Evolutionary conservation across 2,888 invertebrate genomes (phyloP).

Genomic region (Drosophila fulvimacula): DNA sequence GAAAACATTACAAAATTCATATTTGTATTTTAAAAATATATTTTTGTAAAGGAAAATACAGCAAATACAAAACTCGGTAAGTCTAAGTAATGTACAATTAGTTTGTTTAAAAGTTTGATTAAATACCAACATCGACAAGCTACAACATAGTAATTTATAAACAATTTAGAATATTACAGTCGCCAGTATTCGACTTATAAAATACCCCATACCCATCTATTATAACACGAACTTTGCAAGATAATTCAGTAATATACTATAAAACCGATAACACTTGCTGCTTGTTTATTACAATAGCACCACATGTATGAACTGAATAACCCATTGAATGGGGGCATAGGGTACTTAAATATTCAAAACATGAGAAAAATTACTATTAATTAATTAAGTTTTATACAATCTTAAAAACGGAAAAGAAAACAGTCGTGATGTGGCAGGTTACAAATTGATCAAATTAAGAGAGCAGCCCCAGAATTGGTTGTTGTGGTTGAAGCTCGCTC

Average conservation of each 20-base stretch:
- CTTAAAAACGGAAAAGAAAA: conserved; percentile 27
- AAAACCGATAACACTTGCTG: background rate
- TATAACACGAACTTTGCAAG: conserved; percentile 21
- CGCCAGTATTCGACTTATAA: background rate
- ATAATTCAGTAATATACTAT: conserved; percentile 3
- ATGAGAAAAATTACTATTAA: conserved; percentile 33
- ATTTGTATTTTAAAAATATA: conserved; percentile 67
- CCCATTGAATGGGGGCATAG: conserved; percentile 11
- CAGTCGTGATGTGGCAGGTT: conserved; percentile 23
- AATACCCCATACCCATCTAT: conserved; percentile 22
- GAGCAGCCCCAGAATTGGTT: conserved; percentile 17
- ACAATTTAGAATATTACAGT: conserved; percentile 19
- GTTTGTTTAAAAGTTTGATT: conserved; percentile 52
- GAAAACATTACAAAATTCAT: conserved; percentile 20
- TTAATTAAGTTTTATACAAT: conserved; percentile 46
- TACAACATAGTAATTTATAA: conserved; percentile 49
- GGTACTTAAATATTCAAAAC: conserved; percentile 24
- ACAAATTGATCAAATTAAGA: conserved; percentile 23
- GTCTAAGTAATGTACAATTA: conserved; percentile 58
- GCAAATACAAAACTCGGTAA: conserved; percentile 66
- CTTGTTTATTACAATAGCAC: conserved; percentile 13
- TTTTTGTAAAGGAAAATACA: conserved; percentile 78
- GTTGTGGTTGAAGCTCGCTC: conserved; percentile 10
- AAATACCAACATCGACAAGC: conserved; percentile 52
- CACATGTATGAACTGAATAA: background rate